Evolutionary conservation across 2,888 invertebrate genomes (phyloP), one percentile per base, ranked within the genome.

Genomic region (Asteroscopus sphinx): DNA sequence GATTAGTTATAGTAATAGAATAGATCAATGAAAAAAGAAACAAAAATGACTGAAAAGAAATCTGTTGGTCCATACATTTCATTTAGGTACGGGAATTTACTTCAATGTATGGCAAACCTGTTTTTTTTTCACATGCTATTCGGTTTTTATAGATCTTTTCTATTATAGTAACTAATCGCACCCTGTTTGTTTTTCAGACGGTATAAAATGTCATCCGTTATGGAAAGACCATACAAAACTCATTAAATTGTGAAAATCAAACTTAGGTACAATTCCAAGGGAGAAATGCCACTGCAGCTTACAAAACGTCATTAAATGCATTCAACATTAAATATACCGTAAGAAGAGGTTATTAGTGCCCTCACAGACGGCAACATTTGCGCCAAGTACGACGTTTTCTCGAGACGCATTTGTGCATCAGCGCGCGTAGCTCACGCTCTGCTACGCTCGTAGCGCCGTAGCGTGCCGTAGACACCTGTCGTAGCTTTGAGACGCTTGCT

Each of bases 371-470:
- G 67, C 36, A 36, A 54, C 53, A 39, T 73, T 69, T 59, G 51
- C 39, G 12, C 46, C 17, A 39, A 46, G 51, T 49, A 35, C 41
- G 41, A 71, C 52, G 52, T 52, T 56, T 66, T 33, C 67, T 63
- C 48, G 52, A 52, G 39, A 58, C 44, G 59, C 47, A 47, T 67
- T 69, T 59, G 74, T 65, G 60, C 74, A 70, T 49, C 67, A 70
- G 74, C 42, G 66, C 74, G 49, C 51, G 47, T 47, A 42, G 40
- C 32, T 13, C 62, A 53, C 48, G 74, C 67, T 59, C 32, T 28
- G 58, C 42, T 66, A 46, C 68, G 30, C 51, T 53, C 55, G 76
- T 61, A 67, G 73, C 58, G 61, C 41, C 57, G 53, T 59, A 57
- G 60, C 64, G 55, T 59, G 36, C 16, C 44, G 58, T 72, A 55